phyloP scores from a whole-genome alignment of 2,797 vertebrate genomes.

The Astyanax mexicanus region DNA sequence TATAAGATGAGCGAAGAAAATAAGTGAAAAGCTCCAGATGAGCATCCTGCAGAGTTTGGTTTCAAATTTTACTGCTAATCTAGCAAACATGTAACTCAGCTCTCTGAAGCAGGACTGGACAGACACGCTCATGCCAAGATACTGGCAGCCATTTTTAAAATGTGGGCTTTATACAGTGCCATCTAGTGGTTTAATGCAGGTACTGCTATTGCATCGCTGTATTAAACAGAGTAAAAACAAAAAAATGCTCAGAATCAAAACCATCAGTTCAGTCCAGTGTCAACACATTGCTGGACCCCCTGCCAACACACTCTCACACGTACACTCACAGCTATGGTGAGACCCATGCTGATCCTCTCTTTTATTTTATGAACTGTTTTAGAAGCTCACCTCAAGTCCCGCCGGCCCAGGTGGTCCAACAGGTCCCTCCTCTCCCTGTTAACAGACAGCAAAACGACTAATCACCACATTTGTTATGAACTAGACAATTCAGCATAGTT shows the following conservation, averaged over 20 bases:
- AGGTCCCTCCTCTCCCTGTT: constrained; percentile 94
- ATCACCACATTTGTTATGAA: not conserved
- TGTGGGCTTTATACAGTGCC: constrained; percentile 18
- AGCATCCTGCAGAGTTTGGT: too few relatives aligned
- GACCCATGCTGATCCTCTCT: not conserved
- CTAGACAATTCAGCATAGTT: too few relatives aligned
- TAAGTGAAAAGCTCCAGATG: too few relatives aligned
- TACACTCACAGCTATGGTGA: not conserved
- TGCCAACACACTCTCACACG: too few relatives aligned
- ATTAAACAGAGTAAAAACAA: not conserved
- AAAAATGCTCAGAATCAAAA: not conserved
- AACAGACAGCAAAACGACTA: constrained; percentile 58
- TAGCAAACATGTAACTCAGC: too few relatives aligned
- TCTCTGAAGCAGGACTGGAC: too few relatives aligned
- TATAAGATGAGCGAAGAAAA: too few relatives aligned
- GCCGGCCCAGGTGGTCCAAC: constrained; percentile 88
- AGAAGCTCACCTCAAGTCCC: constrained; percentile 89
- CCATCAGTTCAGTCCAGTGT: not conserved
- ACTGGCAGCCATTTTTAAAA: constrained; percentile 11
- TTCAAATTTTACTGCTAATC: too few relatives aligned
- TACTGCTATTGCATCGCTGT: not conserved
- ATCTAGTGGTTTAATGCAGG: constrained; percentile 5
- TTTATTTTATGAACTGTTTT: constrained; percentile 42
- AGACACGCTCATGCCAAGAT: not conserved
- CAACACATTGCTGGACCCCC: too few relatives aligned